phyloP scores from a whole-genome alignment of 2,797 vertebrate species.

The Peromyscus melanophrys region DNA sequence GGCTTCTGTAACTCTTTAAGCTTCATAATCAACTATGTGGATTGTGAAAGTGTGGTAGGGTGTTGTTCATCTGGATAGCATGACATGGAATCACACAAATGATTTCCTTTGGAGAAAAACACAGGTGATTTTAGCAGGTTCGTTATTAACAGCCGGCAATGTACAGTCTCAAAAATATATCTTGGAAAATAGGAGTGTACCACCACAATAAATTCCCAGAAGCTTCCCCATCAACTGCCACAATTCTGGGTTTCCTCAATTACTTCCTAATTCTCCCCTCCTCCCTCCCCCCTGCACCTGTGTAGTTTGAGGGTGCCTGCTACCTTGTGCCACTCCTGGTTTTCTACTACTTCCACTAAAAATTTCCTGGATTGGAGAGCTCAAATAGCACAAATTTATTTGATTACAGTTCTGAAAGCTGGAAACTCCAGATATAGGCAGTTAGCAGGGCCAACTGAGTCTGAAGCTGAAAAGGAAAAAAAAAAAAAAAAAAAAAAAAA shows the following conservation, averaged over 20 bases:
- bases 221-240: neutral
- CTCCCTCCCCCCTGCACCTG: neutral
- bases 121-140: neutral
- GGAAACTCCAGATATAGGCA: neutral
- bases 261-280: neutral
- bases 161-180: neutral
- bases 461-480: neutral
- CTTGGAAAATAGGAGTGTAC: neutral
- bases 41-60: neutral
- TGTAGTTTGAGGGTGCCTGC: neutral
- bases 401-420: neutral
- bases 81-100: neutral
- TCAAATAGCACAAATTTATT: neutral
- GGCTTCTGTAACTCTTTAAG: neutral
- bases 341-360: neutral
- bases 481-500: neutral
- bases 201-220: neutral
- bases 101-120: neutral
- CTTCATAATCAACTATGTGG: neutral
- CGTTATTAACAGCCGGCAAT: neutral
- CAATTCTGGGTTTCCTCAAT: neutral
- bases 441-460: neutral
- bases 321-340: neutral
- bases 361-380: neutral
- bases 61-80: neutral